These are phyloP conservation scores for Theonella swinhoei DNA, from an alignment of 37 sponge, comb jelly and placozoan species.

Conservation along the genomic window DNA sequence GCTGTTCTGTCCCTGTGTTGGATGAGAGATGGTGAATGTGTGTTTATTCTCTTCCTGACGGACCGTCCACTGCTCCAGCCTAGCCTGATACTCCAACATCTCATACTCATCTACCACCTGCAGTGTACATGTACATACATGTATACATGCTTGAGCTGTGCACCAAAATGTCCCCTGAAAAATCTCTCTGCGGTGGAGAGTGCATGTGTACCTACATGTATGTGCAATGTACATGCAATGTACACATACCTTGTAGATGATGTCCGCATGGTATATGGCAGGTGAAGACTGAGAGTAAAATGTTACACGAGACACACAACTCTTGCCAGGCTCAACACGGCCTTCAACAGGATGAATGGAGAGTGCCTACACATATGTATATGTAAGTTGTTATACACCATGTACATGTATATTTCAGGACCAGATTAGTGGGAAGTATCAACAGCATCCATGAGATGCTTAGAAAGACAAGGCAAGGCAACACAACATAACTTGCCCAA, in stretches of 20 bases:
- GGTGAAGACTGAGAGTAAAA: conserved; percentile 47
- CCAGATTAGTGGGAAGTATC: no score
- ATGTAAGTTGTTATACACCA: not conserved
- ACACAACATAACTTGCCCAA: no score
- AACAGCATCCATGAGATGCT: no score
- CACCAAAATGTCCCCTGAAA: not conserved
- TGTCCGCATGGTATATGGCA: conserved; percentile 34
- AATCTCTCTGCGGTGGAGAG: no score
- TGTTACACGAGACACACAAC: conserved; percentile 10
- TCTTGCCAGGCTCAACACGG: conserved; percentile 42
- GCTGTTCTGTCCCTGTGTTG: no score
- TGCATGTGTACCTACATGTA: no score
- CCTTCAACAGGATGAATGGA: conserved; percentile 35
- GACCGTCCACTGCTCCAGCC: conserved; percentile 43
- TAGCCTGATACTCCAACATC: conserved; percentile 10
- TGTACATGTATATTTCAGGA: no score
- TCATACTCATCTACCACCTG: conserved; percentile 55
- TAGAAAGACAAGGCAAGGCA: no score
- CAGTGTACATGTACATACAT: not conserved
- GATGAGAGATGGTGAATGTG: conserved; percentile 39
- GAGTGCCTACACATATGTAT: conserved; percentile 23
- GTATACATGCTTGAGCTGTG: not conserved
- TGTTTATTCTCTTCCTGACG: conserved; percentile 38
- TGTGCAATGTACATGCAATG: not conserved
- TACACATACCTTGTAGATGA: conserved; percentile 37